Evolutionary conservation across 2,797 vertebrate species (phyloP), one percentile per base, ranked within the genome.

Genomic region (Siniperca scherzeri): DNA sequence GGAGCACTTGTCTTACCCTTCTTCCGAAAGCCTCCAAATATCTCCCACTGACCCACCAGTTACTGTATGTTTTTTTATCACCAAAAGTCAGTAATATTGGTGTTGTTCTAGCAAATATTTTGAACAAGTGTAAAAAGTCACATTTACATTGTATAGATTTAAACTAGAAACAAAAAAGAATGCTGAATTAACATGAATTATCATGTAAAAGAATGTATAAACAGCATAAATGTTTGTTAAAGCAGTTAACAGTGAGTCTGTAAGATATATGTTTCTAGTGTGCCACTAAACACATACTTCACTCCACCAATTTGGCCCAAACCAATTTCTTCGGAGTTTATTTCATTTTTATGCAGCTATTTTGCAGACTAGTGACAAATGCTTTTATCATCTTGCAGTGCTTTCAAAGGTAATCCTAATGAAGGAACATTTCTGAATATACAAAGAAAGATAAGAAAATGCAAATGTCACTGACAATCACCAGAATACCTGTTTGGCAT

Each of bases 1-100:
- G 90, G 91, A 59, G 85, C 82, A 27, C 60, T 86, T 59, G 74
- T 69, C 77, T 59, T 33, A 78, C 21, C 4, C 12, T 78, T 80
- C 46, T 3, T 11, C 64, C 1, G 30, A 40, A 52, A 11, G 14
- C 22, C 59, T 52, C 55, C 5, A 68, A 27, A 56, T 21, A 21
- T 40, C 13, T 48, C 7, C 27, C 9, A 50, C 3, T 46, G 17
- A 68, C 30, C 13, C 44, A 50, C 4, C 42, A 48, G 25, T 27
- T 17, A 30, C 30, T 44, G 4, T 36, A 3, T 25, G 27, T 27
- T 25, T 36, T 19, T 25, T 19, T 61, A 2, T 7, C 21, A n/a
- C 7, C n/a, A 3, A 17, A 38, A 38, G 22, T 68, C 19, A 25
- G 3, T 40, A 5, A 25, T 17, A 19, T 70, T 44, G 16, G 19